A percentile compares a stretch with the other conserved stretches of the same genome.
Conservation (phyloP, 2,113 vertebrate species). For the Peromyscus maniculatus region DNA sequence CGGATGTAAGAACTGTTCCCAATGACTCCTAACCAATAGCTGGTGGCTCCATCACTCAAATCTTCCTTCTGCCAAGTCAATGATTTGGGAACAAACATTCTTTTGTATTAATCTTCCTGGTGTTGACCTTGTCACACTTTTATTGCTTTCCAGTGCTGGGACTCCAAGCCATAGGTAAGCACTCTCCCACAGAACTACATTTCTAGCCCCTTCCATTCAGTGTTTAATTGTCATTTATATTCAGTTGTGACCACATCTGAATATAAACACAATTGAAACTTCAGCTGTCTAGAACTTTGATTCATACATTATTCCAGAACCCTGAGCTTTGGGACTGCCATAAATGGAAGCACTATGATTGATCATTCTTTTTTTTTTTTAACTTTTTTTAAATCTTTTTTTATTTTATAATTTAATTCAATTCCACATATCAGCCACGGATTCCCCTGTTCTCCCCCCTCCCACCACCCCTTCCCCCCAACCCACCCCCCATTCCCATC, state of each 20-base stretch:
- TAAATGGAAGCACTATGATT: neutral
- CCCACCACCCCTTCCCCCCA: too few relatives aligned
- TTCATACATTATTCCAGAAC: neutral
- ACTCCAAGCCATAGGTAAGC: neutral
- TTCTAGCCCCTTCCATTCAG: neutral
- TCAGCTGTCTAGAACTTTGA: neutral
- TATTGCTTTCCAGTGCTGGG: neutral
- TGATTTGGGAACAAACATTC: neutral
- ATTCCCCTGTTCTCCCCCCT: too few relatives aligned
- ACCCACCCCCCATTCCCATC: too few relatives aligned
- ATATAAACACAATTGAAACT: neutral
- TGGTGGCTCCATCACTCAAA: neutral
- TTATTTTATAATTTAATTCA: too few relatives aligned
- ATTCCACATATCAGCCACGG: too few relatives aligned
- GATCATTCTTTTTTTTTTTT: neutral
- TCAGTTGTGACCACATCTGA: neutral
- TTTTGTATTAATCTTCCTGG: neutral
- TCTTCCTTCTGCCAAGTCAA: neutral
- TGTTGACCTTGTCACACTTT: neutral
- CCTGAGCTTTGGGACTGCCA: neutral
- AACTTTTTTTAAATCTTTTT: too few relatives aligned
- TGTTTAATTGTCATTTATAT: neutral
- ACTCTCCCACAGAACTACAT: neutral
- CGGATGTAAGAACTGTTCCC: neutral
- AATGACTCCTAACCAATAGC: neutral